A percentile compares a stretch with the other conserved stretches of the same genome.
Conservation (phyloP, 2,113 vertebrate species). For the Dryoscopus gambensis region DNA sequence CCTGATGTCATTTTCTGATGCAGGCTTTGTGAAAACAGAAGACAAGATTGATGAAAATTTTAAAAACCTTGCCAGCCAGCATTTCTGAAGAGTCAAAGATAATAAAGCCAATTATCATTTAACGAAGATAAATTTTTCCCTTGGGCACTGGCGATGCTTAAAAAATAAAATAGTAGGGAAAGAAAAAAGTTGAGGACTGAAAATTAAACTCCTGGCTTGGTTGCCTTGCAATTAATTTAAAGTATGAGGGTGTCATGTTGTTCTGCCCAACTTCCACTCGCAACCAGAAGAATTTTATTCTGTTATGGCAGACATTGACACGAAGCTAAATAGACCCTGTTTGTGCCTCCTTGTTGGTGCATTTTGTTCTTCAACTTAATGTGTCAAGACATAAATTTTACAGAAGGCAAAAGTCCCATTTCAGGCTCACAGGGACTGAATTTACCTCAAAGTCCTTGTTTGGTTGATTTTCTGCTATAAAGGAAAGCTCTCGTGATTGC, state of each 20-base stretch:
- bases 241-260: not conserved
- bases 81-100: conserved; percentile 65
- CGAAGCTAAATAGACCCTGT: not conserved
- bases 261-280: not conserved
- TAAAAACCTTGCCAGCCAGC: conserved; percentile 51
- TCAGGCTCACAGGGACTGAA: not conserved
- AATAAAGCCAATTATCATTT: conserved; percentile 64
- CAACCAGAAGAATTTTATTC: not conserved
- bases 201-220: conserved; percentile 30
- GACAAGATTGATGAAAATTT: conserved; percentile 62
- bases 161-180: not conserved
- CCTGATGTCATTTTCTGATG: not conserved
- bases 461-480: not conserved
- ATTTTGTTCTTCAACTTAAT: not conserved
- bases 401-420: not conserved
- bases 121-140: conserved; percentile 58
- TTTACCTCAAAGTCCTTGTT: not conserved
- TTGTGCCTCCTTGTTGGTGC: not conserved
- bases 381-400: not conserved
- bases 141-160: not conserved
- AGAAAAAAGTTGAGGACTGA: not conserved
- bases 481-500: not conserved
- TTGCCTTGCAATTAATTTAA: not conserved
- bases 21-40: conserved; percentile 35
- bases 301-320: not conserved